Evolutionary conservation across 2,797 vertebrate genomes (phyloP).

Genomic region (Anniella stebbinsi): DNA sequence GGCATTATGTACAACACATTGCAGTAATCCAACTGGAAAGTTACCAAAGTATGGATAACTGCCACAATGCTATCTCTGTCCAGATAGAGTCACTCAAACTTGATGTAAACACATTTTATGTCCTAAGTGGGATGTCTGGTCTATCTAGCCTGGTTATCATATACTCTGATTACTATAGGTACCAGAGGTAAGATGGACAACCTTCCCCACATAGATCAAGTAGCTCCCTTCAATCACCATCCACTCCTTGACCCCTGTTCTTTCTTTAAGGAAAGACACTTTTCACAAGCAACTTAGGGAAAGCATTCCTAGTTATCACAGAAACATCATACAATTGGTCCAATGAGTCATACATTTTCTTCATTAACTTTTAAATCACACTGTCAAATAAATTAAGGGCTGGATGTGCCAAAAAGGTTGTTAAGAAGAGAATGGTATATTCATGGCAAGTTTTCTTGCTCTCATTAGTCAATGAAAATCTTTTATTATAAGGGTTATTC

Average conservation of each 20-base stretch:
- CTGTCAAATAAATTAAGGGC: not conserved
- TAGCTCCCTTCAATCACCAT: no score
- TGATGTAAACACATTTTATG: not conserved
- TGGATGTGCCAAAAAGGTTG: not conserved
- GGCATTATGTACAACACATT: no score
- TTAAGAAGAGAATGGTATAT: not conserved
- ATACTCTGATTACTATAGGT: not conserved
- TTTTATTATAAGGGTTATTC: not conserved
- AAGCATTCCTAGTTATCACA: not conserved
- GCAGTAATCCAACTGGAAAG: no score
- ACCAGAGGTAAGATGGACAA: not conserved
- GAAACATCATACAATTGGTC: not conserved
- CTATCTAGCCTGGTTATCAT: not conserved
- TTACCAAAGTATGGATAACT: no score
- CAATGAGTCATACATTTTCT: not conserved
- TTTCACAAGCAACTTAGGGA: not conserved
- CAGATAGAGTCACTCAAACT: no score
- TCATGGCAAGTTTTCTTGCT: not conserved
- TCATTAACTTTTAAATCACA: not conserved
- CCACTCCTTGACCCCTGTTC: not conserved
- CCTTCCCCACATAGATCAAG: not conserved
- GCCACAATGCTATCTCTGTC: no score
- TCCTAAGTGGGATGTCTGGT: not conserved
- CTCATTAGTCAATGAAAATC: not conserved
- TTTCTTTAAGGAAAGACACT: not conserved